Percentiles rank a stretch among this genome's conserved stretches.
These are phyloP conservation scores for Dioctria linearis DNA, from an alignment of 2,888 invertebrate genomes.

Conservation along the genomic window DNA sequence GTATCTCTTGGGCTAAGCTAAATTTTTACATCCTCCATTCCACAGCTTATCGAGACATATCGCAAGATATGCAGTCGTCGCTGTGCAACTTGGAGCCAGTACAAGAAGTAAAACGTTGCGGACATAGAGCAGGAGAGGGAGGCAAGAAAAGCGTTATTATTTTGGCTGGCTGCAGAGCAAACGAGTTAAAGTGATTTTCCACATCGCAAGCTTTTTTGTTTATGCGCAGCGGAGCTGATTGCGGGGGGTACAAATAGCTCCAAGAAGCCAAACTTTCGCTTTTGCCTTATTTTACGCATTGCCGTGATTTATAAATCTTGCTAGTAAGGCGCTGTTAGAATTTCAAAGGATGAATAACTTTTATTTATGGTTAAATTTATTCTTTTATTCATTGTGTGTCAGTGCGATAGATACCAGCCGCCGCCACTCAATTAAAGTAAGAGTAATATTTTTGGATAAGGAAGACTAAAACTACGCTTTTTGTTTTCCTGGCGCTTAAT, in stretches of 20 bases:
- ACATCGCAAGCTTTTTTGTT: slow-evolving; percentile 54
- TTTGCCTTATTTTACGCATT: slow-evolving; percentile 56
- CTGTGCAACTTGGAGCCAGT: slow-evolving; percentile 6
- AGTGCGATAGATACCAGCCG: too few species aligned
- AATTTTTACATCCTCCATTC: slow-evolving; percentile 49
- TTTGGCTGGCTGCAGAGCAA: slow-evolving; percentile 53
- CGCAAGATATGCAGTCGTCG: slow-evolving; percentile 54
- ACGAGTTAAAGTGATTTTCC: slow-evolving; percentile 58
- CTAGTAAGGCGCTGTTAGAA: not conserved
- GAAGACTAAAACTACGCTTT: too few species aligned
- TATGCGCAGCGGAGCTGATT: slow-evolving; percentile 5
- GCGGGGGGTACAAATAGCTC: not conserved
- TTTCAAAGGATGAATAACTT: not conserved
- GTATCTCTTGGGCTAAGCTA: slow-evolving; percentile 30
- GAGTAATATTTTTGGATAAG: too few species aligned
- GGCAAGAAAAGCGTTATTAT: slow-evolving; percentile 54
- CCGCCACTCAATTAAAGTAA: too few species aligned
- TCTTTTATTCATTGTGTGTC: too few species aligned
- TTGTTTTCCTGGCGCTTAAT: too few species aligned
- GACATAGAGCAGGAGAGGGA: not conserved
- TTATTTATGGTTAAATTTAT: not conserved
- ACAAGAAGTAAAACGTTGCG: not conserved
- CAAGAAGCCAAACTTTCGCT: not conserved
- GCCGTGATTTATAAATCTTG: slow-evolving; percentile 59
- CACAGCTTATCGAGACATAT: slow-evolving; percentile 55